These are phyloP conservation scores for Bombus affinis DNA, from an alignment of 1,140 invertebrate genomes.

Conservation along the genomic window DNA sequence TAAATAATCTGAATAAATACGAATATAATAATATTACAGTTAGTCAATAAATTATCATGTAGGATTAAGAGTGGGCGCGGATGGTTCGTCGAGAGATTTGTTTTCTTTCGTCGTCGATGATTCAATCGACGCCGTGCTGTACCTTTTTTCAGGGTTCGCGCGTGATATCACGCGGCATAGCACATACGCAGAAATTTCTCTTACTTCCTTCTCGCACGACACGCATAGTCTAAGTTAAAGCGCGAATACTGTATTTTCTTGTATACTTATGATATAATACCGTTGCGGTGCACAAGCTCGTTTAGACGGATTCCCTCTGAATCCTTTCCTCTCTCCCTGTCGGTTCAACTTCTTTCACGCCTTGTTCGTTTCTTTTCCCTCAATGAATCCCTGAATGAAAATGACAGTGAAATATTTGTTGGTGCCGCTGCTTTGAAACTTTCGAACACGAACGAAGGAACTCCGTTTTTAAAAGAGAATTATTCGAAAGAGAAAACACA, in stretches of 20 bases:
- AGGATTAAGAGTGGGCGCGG: slow-evolving; percentile 55
- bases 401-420: not conserved
- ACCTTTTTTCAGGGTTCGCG: slow-evolving; percentile 7
- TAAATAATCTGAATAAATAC: slow-evolving; percentile 83
- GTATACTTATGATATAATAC: slow-evolving; percentile 50
- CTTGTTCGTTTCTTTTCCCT: no score
- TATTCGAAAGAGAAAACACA: not conserved
- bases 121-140: slow-evolving; percentile 17
- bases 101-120: not conserved
- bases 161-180: slow-evolving; percentile 7
- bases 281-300: slow-evolving; percentile 55
- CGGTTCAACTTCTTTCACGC: not conserved
- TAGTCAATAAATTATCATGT: slow-evolving; percentile 80
- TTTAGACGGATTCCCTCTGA: slow-evolving; percentile 41
- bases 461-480: not conserved
- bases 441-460: not conserved
- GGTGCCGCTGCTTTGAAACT: not conserved
- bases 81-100: slow-evolving; percentile 35
- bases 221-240: slow-evolving; percentile 50
- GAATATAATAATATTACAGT: slow-evolving; percentile 76
- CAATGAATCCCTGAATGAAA: not conserved
- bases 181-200: slow-evolving; percentile 10
- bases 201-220: slow-evolving; percentile 27
- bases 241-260: slow-evolving; percentile 56
- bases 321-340: slow-evolving; percentile 18